Evolutionary conservation across 2,113 vertebrate genomes (phyloP).

Genomic region (Chrysochloris asiatica): DNA sequence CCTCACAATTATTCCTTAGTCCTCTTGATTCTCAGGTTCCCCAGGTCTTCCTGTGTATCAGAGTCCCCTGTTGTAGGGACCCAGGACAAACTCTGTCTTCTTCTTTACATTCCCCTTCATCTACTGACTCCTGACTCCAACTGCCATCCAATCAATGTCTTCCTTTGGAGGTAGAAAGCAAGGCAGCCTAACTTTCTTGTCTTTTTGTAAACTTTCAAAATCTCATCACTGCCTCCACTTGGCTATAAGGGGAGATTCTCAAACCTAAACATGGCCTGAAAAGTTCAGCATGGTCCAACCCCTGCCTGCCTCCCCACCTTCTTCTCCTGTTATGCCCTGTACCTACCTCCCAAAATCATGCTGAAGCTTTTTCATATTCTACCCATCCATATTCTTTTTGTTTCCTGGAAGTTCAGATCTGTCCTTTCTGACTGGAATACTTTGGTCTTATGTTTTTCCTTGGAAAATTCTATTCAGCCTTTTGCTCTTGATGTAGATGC

Average conservation of each 20-base stretch:
- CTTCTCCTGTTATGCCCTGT: accelerated
- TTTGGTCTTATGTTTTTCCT: neutral
- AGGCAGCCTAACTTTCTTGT: neutral
- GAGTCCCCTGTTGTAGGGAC: accelerated
- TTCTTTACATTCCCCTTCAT: neutral
- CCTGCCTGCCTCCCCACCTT: neutral
- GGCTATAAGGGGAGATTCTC: neutral
- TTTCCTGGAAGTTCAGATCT: neutral
- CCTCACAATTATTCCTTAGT: too few species aligned
- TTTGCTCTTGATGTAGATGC: accelerated
- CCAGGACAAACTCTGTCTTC: neutral
- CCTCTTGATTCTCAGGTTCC: too few species aligned
- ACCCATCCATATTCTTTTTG: neutral
- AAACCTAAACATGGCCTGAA: neutral
- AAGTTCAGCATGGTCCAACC: neutral
- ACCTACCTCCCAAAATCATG: neutral
- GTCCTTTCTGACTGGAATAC: neutral
- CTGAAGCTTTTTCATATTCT: neutral
- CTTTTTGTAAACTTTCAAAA: neutral
- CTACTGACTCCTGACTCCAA: accelerated
- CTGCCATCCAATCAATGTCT: neutral
- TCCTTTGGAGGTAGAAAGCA: neutral
- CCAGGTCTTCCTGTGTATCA: neutral
- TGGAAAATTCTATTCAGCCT: neutral
- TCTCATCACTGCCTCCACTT: neutral